Evolutionary conservation across 2,113 vertebrate genomes (phyloP), one percentile per base, ranked within the genome.

Genomic region (Cyprinodon brontotheroides): DNA sequence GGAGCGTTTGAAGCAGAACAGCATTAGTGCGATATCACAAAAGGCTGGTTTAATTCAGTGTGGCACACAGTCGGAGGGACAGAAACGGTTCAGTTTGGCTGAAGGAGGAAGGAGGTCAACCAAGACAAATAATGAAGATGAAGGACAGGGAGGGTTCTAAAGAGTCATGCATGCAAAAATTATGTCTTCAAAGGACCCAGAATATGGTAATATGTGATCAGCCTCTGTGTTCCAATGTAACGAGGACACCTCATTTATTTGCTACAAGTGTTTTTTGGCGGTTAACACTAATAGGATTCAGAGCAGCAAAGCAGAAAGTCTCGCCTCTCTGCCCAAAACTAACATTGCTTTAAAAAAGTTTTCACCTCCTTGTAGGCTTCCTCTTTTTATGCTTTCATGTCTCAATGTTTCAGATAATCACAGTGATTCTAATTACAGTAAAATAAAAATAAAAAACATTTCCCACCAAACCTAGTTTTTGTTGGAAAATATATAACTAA

Each of bases 121-220:
- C 20, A 81, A 57, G 20, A 68, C 20, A 43, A 74, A 75, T 65
- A 78, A 77, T 61, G 61, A 59, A 43, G 73, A 71, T 64, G 0
- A 13, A 78, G 36, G 38, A 73, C 12, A 9, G 61, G 61, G 61
- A 64, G 72, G 65, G 71, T 57, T 57, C 40, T 62, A 59, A 43
- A 43, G 43, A 36, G 39, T 65, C 66, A 69, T 17, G 60, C 37
- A 62, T 65, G 74, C 79, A 64, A 70, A 68, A 82, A 75, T 65
- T 65, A 82, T 72, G 37, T 74, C 67, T 86, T 86, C 64, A 74
- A 78, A 80, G 80, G 41, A 78, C 62, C 1, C 40, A 61, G 43
- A 87, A 77, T 77, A 78, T 78, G 82, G 70, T 70, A 57, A 71
- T 86, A 77, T 90, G 79, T 66, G 69, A 80, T 64, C 80, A 87